Conservation (phyloP, 2,113 vertebrate species). For the Alouatta palliata region DNA sequence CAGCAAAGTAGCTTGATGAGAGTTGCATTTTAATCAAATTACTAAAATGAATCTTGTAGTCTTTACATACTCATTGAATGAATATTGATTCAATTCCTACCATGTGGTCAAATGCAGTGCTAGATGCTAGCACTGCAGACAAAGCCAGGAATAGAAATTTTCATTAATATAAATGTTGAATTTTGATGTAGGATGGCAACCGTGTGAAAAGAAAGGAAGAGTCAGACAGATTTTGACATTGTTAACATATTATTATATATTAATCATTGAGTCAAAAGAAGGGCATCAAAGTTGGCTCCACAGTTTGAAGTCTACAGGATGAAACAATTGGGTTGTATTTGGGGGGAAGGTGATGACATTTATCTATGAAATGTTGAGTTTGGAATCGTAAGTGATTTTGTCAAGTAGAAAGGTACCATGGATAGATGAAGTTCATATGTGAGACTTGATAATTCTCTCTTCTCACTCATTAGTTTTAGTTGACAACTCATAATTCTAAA, state of each 20-base stretch:
- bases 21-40: not conserved
- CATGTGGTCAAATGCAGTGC: not conserved
- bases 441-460: not conserved
- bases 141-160: not conserved
- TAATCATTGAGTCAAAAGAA: conserved; percentile 3
- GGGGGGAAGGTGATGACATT: not conserved
- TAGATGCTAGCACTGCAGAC: not conserved
- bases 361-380: not conserved
- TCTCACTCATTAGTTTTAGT: not conserved
- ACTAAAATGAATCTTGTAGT: not conserved
- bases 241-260: not conserved
- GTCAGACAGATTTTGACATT: not conserved
- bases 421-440: not conserved
- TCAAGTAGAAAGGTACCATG: not conserved
- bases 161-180: not conserved
- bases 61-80: not conserved
- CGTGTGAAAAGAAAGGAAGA: not conserved
- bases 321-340: not conserved
- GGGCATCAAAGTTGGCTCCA: not conserved
- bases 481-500: not conserved
- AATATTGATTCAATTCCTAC: not conserved
- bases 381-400: not conserved
- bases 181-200: not conserved
- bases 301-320: not conserved
- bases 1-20: not conserved